A percentile compares a stretch with the other conserved stretches of the same genome.
Evolutionary conservation across 23 tunicate species (phyloP).

Genomic region (Styela clava): DNA sequence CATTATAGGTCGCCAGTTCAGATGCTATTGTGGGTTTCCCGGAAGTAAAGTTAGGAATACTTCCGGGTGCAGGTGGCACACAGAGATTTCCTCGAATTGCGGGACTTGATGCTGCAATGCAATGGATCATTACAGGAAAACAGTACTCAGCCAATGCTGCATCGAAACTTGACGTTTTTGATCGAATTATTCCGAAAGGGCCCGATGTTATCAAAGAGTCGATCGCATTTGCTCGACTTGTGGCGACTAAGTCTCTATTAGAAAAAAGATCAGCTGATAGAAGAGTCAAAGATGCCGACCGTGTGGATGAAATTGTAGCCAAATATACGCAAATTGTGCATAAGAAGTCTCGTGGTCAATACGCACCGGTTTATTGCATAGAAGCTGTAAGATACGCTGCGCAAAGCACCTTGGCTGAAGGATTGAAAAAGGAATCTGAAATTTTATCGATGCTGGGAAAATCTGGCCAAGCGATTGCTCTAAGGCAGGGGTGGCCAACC

Average conservation of each 20-base stretch:
- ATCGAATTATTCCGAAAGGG: slow-evolving; percentile 26
- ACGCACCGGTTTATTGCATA: slow-evolving; percentile 54
- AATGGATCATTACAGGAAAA: slow-evolving; percentile 39
- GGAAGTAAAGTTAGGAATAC: slow-evolving; percentile 66
- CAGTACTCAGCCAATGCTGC: slow-evolving; percentile 53
- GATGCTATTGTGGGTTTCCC: slow-evolving; percentile 50
- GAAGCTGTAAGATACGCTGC: slow-evolving; percentile 26
- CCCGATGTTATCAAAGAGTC: slow-evolving; percentile 23
- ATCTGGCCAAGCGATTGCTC: slow-evolving; percentile 51
- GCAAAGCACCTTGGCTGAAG: slow-evolving; percentile 31
- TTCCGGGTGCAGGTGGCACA: slow-evolving; percentile 84
- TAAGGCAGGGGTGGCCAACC: too few relatives aligned
- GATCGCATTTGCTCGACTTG: slow-evolving; percentile 1
- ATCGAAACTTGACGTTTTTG: slow-evolving; percentile 20
- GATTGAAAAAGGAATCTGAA: slow-evolving; percentile 43
- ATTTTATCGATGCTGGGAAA: neutral
- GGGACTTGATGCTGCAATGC: slow-evolving; percentile 41
- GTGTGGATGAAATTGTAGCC: slow-evolving; percentile 26
- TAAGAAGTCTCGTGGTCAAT: slow-evolving; percentile 48
- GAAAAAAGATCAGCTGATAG: slow-evolving; percentile 7
- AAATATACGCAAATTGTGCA: slow-evolving; percentile 17
- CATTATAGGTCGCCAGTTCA: slow-evolving; percentile 51
- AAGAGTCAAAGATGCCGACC: slow-evolving; percentile 17
- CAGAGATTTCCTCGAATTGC: slow-evolving; percentile 67
- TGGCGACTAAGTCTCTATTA: neutral